phyloP scores from a whole-genome alignment of 2,113 vertebrate species.

The rabbit (Oryctolagus cuniculus) region mOryCun1.1 NC_091434.1:139399501-139400000 shows the following conservation, averaged over 20 bases:
- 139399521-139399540: slow-evolving; percentile 58
- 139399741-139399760: slow-evolving; percentile 71
- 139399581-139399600: background rate
- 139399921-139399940: background rate
- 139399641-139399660: slow-evolving; percentile 42
- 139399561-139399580: slow-evolving; percentile 36
- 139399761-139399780: slow-evolving; percentile 81
- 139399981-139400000: background rate
- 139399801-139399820: slow-evolving; percentile 42
- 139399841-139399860: slow-evolving; percentile 13
- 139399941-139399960: background rate
- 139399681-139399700: slow-evolving; percentile 47
- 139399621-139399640: background rate
- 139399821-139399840: slow-evolving; percentile 46
- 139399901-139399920: slow-evolving; percentile 21
- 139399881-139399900: slow-evolving; percentile 60
- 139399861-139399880: slow-evolving; percentile 18
- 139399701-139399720: slow-evolving; percentile 41
- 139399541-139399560: slow-evolving; percentile 44
- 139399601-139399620: slow-evolving; percentile 25
- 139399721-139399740: slow-evolving; percentile 43
- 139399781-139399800: slow-evolving; percentile 44
- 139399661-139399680: slow-evolving; percentile 45
- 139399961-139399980: slow-evolving; percentile 25
- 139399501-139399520: slow-evolving; percentile 43